phyloP scores from a whole-genome alignment of 2,888 invertebrate genomes.

The Ophonus ardosiacus region DNA sequence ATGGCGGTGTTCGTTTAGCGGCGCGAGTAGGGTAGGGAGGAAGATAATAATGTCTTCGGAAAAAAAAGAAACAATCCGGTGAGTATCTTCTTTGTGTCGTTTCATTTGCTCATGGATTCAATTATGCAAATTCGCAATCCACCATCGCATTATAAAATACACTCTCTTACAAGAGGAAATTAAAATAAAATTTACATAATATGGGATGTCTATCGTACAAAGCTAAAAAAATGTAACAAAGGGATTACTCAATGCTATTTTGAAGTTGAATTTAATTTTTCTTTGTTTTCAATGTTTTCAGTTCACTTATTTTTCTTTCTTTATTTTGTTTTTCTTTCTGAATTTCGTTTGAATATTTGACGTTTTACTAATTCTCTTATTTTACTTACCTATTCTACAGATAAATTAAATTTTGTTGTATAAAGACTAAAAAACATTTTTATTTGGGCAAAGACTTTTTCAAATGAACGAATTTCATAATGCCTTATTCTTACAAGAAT shows the following conservation, averaged over 20 bases:
- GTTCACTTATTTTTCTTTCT: conserved; percentile 36
- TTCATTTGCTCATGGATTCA: conserved; percentile 43
- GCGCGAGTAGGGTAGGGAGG: not conserved
- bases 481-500: too few relatives aligned
- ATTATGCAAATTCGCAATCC: conserved; percentile 40
- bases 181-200: conserved; percentile 58
- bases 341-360: conserved; percentile 15
- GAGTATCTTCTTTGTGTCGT: conserved; percentile 39
- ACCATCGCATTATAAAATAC: conserved; percentile 31
- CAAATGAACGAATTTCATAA: not conserved
- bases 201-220: conserved; percentile 51
- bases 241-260: conserved; percentile 47
- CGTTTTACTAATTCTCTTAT: conserved; percentile 25
- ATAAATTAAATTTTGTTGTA: not conserved
- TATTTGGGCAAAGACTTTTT: not conserved
- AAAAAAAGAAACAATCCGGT: conserved; percentile 17
- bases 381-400: conserved; percentile 7
- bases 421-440: conserved; percentile 3
- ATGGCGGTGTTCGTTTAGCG: conserved; percentile 23
- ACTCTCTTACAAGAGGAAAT: conserved; percentile 43
- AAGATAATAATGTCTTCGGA: conserved; percentile 20
- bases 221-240: conserved; percentile 43
- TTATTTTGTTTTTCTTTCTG: not conserved
- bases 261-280: conserved; percentile 37
- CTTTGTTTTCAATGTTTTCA: conserved; percentile 49